A percentile compares a stretch with the other conserved stretches of the same genome.
Evolutionary conservation across 1,140 invertebrate genomes (phyloP).

Genomic region (Caerostris darwini): DNA sequence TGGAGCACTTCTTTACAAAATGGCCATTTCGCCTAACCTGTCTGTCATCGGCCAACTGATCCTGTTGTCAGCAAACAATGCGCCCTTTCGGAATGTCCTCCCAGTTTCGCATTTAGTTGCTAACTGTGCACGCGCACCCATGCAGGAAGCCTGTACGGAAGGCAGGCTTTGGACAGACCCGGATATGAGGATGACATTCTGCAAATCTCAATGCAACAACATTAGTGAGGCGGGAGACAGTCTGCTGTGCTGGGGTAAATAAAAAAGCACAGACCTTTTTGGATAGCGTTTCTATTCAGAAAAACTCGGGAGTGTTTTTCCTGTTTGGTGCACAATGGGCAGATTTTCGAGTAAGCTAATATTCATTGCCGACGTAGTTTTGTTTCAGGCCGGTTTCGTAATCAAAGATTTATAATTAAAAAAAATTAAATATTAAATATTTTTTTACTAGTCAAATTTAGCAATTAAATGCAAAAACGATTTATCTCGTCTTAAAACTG

Average conservation of each 20-base stretch:
- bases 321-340: too few species aligned
- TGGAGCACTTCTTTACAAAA: background rate
- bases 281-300: background rate
- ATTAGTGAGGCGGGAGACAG: background rate
- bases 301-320: too few species aligned
- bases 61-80: background rate
- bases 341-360: too few species aligned
- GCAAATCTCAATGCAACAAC: background rate
- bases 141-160: background rate
- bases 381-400: too few species aligned
- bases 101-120: background rate
- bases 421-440: too few species aligned
- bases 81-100: background rate
- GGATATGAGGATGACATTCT: background rate
- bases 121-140: background rate
- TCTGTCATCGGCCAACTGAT: background rate
- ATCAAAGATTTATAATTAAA: too few species aligned
- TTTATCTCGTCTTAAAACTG: too few species aligned
- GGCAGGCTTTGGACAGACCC: background rate
- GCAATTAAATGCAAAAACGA: too few species aligned
- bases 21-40: background rate
- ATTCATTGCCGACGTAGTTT: too few species aligned
- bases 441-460: too few species aligned
- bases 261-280: background rate
- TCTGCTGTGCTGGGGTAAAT: background rate